Conservation (phyloP, 2,113 vertebrate species). For the cat (Felis catus) region DNA sequence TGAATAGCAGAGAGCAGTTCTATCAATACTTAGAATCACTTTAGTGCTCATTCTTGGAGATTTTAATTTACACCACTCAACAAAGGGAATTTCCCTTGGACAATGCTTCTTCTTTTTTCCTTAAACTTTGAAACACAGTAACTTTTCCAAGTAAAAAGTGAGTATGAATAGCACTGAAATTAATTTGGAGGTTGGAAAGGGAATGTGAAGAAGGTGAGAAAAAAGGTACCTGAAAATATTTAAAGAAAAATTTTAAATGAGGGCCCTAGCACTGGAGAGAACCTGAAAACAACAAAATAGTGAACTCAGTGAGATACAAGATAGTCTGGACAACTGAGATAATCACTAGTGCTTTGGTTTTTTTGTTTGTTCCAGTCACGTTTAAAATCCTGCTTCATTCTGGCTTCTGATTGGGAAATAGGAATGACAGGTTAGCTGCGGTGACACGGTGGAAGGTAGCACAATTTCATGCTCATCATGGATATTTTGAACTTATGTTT, state of each 20-base stretch:
- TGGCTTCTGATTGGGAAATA: background rate
- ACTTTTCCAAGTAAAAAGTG: conserved; percentile 17
- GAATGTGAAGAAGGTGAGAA: background rate
- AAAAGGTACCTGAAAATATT: background rate
- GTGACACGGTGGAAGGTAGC: background rate
- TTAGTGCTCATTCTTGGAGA: background rate
- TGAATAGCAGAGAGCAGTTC: background rate
- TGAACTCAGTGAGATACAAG: background rate
- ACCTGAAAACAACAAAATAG: background rate
- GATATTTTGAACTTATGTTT: background rate
- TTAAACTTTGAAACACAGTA: background rate
- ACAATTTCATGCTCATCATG: background rate
- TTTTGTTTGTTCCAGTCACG: background rate
- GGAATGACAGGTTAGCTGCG: background rate
- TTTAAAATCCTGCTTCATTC: conserved; percentile 2
- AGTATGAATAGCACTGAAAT: conserved; percentile 27
- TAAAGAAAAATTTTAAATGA: background rate
- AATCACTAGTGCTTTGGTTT: background rate
- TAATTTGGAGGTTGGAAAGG: background rate
- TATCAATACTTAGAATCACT: background rate
- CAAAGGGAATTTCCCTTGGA: background rate
- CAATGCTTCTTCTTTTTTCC: background rate
- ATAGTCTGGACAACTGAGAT: background rate
- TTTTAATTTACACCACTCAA: conserved; percentile 4
- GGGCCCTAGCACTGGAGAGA: background rate